Evolutionary conservation across 2,888 invertebrate genomes (phyloP).

Genomic region (Arctia plantaginis): DNA sequence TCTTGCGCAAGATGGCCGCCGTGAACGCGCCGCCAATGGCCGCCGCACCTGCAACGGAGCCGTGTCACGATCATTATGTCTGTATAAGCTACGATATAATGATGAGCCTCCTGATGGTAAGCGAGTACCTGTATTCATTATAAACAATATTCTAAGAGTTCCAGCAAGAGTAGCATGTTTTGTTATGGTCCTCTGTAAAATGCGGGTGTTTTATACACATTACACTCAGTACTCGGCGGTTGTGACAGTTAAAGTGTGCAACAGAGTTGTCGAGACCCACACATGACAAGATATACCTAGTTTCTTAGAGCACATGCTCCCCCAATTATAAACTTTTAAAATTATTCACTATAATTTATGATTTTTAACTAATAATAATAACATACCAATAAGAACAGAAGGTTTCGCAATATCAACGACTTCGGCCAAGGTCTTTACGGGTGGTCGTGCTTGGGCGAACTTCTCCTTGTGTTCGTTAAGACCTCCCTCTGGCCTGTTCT

Average conservation of each 20-base stretch:
- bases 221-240: not conserved
- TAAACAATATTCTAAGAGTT: no score
- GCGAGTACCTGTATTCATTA: no score
- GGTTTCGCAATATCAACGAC: constrained; percentile 94
- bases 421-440: constrained; percentile 92
- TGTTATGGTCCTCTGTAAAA: not conserved
- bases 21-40: constrained; percentile 98
- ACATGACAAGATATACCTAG: not conserved
- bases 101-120: no score
- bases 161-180: not conserved
- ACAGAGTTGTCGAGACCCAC: not conserved
- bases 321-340: not conserved
- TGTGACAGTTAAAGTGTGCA: not conserved
- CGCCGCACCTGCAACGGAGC: constrained; percentile 90
- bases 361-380: not conserved
- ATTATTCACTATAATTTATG: not conserved
- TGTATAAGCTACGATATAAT: no score
- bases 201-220: not conserved
- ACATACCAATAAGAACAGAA: constrained; percentile 94
- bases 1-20: constrained; percentile 92
- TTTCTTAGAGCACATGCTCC: not conserved
- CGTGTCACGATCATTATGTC: not conserved
- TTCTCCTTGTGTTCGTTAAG: constrained; percentile 92
- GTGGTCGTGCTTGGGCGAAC: constrained; percentile 93
- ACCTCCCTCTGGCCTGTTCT: constrained; percentile 93